A percentile compares a stretch with the other conserved stretches of the same genome.
Conservation (phyloP, 2,113 vertebrate species). For the Solea senegalensis region DNA sequence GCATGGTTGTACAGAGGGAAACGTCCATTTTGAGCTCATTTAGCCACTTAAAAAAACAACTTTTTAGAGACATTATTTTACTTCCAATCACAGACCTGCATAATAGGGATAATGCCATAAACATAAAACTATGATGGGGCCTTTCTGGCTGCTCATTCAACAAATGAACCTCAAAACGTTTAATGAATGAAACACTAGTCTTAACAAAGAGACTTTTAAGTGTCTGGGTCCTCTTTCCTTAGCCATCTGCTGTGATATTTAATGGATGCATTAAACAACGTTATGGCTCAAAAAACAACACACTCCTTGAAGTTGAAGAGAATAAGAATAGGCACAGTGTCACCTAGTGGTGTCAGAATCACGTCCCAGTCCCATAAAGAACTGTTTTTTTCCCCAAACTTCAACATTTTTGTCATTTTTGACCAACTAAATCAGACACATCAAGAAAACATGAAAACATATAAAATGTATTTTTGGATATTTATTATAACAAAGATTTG, state of each 20-base stretch:
- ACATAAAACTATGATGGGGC: background rate
- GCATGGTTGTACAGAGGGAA: too few species aligned
- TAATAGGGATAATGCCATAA: background rate
- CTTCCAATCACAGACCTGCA: too few species aligned
- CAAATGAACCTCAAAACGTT: too few species aligned
- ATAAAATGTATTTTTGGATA: conserved; percentile 71
- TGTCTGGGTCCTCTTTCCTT: background rate
- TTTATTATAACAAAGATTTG: conserved; percentile 37
- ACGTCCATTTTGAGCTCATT: too few species aligned
- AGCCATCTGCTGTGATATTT: background rate
- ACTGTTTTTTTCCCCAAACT: background rate
- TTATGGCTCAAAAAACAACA: conserved; percentile 10
- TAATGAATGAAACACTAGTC: too few species aligned
- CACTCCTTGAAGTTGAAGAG: background rate
- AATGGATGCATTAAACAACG: background rate
- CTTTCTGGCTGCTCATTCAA: background rate
- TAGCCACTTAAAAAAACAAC: too few species aligned
- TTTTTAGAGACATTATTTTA: too few species aligned
- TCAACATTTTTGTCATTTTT: background rate
- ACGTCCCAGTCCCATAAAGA: background rate
- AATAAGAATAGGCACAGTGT: conserved; percentile 2
- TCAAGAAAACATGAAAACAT: background rate
- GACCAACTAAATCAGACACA: conserved; percentile 1
- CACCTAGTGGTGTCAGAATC: conserved; percentile 46
- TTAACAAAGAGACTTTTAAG: too few species aligned